Base-by-base conservation (phyloP, 64 coral and sea anemone species). In the Montipora cactus region DNA sequence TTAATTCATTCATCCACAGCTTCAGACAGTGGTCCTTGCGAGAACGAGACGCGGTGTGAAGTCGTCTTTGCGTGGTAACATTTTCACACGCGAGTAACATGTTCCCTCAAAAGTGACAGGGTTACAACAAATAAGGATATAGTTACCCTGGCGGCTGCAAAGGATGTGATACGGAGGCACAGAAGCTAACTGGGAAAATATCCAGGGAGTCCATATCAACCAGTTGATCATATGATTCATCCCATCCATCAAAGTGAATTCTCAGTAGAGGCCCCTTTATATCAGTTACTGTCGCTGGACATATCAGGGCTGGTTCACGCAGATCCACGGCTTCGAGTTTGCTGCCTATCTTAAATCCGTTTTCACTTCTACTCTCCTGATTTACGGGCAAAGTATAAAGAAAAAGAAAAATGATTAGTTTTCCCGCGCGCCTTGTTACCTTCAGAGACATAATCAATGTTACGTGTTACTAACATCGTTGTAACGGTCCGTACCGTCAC, bases 201-300 rank as follows among this genome's bases (percentile, higher is more conserved):
- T 99, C 98, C 14, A 99, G 79, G 2, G 95, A 99, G 59, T 99
- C 98, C 92, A 96, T 99, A 80, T 99, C 98, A 2, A 99, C 89
- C 2, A 96, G 89, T 90, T 99, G 98, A 23, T 99, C 98, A 67
- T 99, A 99, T 51, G 98, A 94, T 18, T 96, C 98, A 46, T 99
- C 98, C 98, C 98, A 99, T 4, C 98, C 98, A 82, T 99, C 98
- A 92, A 99, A 99, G 82, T 99, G 98, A 61, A 99, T 99, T 92
- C 95, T 94, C 49, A 99, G 74, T n/a, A 99, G 70, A 5, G 98
- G 98, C 8, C 98, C 98, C 75, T 94, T 94, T 12, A 99, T 78
- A 64, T 99, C 98, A 13, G 95, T 96, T 19, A 99, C 89, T 52
- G 98, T 99, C 18, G 95, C 98, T 67, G 98, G 98, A 76, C 98